phyloP scores from a whole-genome alignment of 2,888 invertebrate genomes.

The Macrophya annulata region DNA sequence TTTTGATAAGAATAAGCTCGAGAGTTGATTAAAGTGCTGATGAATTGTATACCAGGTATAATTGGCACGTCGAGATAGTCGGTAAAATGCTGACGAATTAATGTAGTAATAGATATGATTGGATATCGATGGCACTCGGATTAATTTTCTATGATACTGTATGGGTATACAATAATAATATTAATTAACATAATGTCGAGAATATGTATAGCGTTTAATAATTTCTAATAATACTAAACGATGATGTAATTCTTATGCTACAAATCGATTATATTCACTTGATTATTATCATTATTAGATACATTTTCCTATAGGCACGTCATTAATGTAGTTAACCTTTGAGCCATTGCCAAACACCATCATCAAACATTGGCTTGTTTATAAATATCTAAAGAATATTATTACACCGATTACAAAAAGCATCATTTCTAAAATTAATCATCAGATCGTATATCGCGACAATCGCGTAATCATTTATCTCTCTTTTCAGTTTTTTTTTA shows the following conservation, averaged over 20 bases:
- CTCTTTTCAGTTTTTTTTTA: not conserved
- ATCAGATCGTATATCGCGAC: not conserved
- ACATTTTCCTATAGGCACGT: constrained; percentile 35
- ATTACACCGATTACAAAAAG: not conserved
- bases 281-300: not conserved
- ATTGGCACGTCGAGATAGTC: not conserved
- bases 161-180: not conserved
- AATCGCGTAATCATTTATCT: not conserved
- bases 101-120: not conserved
- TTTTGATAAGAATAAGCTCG: not conserved
- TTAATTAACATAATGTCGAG: constrained; percentile 1
- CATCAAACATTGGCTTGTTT: constrained; percentile 30
- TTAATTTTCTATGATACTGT: constrained; percentile 11
- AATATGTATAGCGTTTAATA: not conserved
- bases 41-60: not conserved
- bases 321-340: constrained; percentile 23
- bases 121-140: not conserved
- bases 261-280: constrained; percentile 18
- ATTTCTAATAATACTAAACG: constrained; percentile 14
- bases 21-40: not conserved
- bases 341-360: not conserved
- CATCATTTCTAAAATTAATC: constrained; percentile 21
- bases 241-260: constrained; percentile 19
- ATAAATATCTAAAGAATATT: not conserved
- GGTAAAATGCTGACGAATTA: constrained; percentile 9